These are phyloP conservation scores for Aporophyla lueneburgensis DNA, from an alignment of 2,888 invertebrate genomes.

Conservation along the genomic window DNA sequence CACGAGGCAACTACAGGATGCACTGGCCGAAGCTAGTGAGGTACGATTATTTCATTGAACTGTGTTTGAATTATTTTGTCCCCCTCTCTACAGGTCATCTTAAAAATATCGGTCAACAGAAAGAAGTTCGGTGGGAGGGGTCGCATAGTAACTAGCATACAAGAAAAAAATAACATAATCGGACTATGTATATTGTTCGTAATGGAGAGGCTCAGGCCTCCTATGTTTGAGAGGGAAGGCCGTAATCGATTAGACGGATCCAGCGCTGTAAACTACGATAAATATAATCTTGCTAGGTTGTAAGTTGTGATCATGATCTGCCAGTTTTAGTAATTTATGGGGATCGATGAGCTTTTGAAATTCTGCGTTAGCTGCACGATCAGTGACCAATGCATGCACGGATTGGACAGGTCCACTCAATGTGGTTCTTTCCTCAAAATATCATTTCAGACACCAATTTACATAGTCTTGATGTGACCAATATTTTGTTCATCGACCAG, in stretches of 20 bases:
- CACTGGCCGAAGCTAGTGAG: constrained; percentile 90
- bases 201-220: neutral
- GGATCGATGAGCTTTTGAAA: too few relatives aligned
- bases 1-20: constrained; percentile 95
- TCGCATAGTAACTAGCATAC: neutral
- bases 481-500: too few relatives aligned
- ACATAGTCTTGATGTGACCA: too few relatives aligned
- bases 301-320: too few relatives aligned
- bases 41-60: constrained; percentile 65
- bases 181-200: neutral
- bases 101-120: neutral
- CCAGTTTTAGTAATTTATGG: too few relatives aligned
- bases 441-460: too few relatives aligned
- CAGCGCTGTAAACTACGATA: neutral
- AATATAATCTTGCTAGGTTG: neutral
- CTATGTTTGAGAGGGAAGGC: neutral
- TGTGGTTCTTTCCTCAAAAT: too few relatives aligned
- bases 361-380: too few relatives aligned
- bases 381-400: too few relatives aligned
- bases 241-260: neutral
- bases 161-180: neutral
- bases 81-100: constrained; percentile 3
- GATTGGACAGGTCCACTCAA: too few relatives aligned
- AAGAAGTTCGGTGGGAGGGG: neutral
- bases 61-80: neutral